Evolutionary conservation across 2,797 vertebrate genomes (phyloP).

Genomic region (Leucoraja ocellata): DNA sequence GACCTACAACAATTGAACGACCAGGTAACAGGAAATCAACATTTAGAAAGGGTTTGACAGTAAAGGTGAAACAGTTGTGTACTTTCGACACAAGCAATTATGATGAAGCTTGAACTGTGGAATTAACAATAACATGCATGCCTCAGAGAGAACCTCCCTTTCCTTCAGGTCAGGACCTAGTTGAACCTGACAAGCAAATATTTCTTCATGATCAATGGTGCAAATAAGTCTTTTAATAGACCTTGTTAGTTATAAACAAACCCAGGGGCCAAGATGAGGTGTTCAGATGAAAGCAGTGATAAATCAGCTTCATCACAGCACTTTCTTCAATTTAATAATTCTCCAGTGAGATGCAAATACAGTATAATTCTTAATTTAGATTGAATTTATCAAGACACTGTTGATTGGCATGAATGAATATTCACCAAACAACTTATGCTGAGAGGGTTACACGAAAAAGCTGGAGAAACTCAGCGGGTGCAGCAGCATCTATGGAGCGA

Average conservation of each 20-base stretch:
- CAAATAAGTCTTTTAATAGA: background rate
- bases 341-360: background rate
- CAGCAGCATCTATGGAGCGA: too few relatives aligned
- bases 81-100: background rate
- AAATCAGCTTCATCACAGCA: background rate
- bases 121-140: background rate
- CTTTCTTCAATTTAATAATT: background rate
- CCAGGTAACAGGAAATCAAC: background rate
- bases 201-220: background rate
- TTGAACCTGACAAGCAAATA: background rate
- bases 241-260: background rate
- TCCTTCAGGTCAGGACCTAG: background rate
- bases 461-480: too few relatives aligned
- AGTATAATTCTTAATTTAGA: background rate
- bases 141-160: background rate
- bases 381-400: background rate
- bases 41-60: background rate
- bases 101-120: background rate
- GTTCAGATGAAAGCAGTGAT: background rate
- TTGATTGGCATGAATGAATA: background rate
- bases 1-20: background rate
- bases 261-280: background rate
- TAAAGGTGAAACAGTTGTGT: background rate
- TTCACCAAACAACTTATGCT: background rate
- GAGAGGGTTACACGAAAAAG: too few relatives aligned